These are phyloP conservation scores for Cotesia congregata DNA, from an alignment of 2,888 invertebrate genomes.

Conservation along the genomic window DNA sequence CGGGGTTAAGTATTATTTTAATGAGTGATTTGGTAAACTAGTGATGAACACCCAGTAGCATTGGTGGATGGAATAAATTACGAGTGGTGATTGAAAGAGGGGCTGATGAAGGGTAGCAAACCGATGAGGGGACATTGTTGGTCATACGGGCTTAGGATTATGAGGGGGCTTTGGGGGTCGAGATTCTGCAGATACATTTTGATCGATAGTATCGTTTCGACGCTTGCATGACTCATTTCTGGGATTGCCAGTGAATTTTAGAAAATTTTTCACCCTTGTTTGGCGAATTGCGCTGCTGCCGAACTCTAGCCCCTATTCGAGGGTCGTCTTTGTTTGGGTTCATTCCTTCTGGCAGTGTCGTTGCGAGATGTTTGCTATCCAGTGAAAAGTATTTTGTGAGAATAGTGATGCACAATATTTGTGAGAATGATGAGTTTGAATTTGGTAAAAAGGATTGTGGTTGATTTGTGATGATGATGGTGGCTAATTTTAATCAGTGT, in stretches of 20 bases:
- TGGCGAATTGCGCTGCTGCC: constrained; percentile 8
- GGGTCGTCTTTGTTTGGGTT: constrained; percentile 69
- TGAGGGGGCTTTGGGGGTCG: constrained; percentile 57
- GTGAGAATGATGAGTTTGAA: neutral
- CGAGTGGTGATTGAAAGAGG: constrained; percentile 53
- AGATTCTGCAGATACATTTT: constrained; percentile 59
- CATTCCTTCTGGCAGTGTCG: constrained; percentile 66
- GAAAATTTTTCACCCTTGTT: constrained; percentile 8
- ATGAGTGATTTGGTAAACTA: constrained; percentile 16
- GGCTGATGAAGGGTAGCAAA: constrained; percentile 40
- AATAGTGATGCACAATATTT: constrained; percentile 10
- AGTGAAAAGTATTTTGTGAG: neutral
- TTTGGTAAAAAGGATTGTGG: neutral
- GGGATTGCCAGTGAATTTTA: constrained; percentile 11
- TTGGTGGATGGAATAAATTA: constrained; percentile 13
- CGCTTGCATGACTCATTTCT: constrained; percentile 52
- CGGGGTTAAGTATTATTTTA: neutral
- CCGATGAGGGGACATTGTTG: constrained; percentile 58
- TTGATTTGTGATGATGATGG: neutral
- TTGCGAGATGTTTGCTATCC: constrained; percentile 49
- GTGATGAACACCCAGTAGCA: neutral
- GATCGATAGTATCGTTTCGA: constrained; percentile 61
- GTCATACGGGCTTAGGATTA: constrained; percentile 60
- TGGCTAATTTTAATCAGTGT: neutral
- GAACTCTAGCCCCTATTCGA: constrained; percentile 56